Conservation (phyloP, 2,888 invertebrate species). For the Drosophila picticornis region DNA sequence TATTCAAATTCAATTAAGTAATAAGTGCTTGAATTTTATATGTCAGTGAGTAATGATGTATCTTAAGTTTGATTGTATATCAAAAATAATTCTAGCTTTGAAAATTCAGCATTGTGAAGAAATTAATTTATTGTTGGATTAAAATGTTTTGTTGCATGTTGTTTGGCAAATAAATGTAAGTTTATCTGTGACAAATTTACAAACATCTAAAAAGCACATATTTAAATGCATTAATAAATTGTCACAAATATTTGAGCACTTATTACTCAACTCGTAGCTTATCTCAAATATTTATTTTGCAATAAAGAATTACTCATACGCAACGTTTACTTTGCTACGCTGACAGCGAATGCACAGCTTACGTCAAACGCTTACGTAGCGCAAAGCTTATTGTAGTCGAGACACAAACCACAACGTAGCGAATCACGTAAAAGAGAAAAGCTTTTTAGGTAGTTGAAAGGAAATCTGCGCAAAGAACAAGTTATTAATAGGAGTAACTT, state of each 20-base stretch:
- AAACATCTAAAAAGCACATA: neutral
- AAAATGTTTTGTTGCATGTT: neutral
- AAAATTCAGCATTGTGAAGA: neutral
- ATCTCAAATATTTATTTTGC: constrained; percentile 29
- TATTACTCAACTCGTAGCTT: constrained; percentile 28
- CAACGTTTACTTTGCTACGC: constrained; percentile 21
- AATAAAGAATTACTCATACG: constrained; percentile 62
- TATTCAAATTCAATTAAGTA: neutral
- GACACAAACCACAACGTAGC: constrained; percentile 48
- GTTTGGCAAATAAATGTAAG: neutral
- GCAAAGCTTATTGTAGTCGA: constrained; percentile 31
- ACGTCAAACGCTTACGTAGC: constrained; percentile 17
- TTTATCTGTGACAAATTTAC: constrained; percentile 4
- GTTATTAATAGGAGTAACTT: neutral
- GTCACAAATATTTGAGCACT: constrained; percentile 13
- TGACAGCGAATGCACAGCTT: constrained; percentile 30
- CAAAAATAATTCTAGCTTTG: neutral
- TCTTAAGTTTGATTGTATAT: too few species aligned
- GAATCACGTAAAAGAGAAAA: constrained; percentile 21
- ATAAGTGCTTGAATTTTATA: neutral
- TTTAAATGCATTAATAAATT: neutral
- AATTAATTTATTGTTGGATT: neutral
- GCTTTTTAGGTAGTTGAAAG: neutral
- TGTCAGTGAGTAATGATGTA: neutral
- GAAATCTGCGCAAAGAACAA: neutral